Evolutionary conservation across 2,797 vertebrate species (phyloP).

Genomic region (Siniperca obscura): DNA sequence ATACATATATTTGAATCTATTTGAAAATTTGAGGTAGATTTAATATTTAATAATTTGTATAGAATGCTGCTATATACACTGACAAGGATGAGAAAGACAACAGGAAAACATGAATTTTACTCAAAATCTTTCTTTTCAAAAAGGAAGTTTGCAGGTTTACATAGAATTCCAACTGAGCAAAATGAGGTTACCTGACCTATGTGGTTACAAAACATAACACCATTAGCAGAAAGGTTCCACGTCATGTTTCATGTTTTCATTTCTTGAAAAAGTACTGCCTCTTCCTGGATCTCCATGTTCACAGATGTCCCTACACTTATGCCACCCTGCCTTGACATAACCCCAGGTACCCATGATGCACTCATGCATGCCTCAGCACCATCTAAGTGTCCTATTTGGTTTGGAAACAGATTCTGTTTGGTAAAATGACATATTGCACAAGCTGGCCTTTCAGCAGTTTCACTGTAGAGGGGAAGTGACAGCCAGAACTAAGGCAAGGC

Average conservation of each 20-base stretch:
- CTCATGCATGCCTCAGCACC: constrained; percentile 14
- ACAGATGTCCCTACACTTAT: constrained; percentile 33
- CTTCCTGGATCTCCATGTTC: constrained; percentile 30
- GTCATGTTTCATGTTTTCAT: no score
- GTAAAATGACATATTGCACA: constrained; percentile 58
- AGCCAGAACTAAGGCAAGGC: constrained; percentile 40
- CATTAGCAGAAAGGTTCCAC: not conserved
- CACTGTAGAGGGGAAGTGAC: constrained; percentile 40
- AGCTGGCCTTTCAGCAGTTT: constrained; percentile 51
- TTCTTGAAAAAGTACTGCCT: not conserved
- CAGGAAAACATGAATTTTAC: no score
- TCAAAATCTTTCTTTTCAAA: no score
- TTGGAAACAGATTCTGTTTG: constrained; percentile 42
- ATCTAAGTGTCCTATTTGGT: not conserved
- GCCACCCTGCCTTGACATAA: constrained; percentile 9
- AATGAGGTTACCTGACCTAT: not conserved
- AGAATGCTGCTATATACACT: no score
- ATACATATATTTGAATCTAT: no score
- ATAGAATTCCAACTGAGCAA: not conserved
- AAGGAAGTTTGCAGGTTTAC: not conserved
- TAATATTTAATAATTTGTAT: no score
- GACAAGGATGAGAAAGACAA: no score
- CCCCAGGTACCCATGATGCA: constrained; percentile 28
- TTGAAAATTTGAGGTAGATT: no score
- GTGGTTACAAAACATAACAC: constrained; percentile 9